These are phyloP conservation scores for Epistrophella euchroma DNA, from an alignment of 2,888 invertebrate species.

Conservation along the genomic window DNA sequence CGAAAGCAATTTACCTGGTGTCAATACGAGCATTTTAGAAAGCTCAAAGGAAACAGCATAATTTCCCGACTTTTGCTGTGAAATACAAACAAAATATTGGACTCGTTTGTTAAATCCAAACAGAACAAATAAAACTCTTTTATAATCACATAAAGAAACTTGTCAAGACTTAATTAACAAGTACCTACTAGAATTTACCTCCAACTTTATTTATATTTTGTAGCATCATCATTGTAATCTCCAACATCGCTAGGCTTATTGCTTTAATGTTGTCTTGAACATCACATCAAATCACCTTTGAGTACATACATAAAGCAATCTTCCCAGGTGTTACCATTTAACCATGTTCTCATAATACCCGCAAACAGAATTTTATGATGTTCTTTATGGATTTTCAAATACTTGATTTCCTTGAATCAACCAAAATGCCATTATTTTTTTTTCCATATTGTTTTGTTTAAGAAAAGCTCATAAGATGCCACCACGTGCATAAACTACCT, in stretches of 20 bases:
- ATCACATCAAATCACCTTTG: background rate
- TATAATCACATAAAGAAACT: no score
- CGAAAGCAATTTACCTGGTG: no score
- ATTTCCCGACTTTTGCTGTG: no score
- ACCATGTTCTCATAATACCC: background rate
- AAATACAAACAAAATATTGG: no score
- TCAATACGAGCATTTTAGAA: no score
- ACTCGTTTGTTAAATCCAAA: no score
- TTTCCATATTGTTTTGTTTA: background rate
- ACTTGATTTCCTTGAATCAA: constrained; percentile 36
- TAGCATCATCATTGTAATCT: background rate
- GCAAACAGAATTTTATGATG: background rate
- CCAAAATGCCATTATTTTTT: background rate
- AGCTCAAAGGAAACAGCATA: no score
- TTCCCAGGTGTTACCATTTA: background rate
- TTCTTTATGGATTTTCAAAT: constrained; percentile 12
- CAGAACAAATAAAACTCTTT: no score
- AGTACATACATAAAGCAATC: background rate
- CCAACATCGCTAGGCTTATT: background rate
- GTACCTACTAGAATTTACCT: background rate
- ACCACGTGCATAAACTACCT: constrained; percentile 3
- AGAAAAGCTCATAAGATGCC: background rate
- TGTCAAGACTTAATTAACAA: no score
- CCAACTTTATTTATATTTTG: background rate
- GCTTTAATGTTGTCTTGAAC: background rate